Base-by-base conservation (phyloP, 2,113 vertebrate species). In the Procavia capensis region DNA sequence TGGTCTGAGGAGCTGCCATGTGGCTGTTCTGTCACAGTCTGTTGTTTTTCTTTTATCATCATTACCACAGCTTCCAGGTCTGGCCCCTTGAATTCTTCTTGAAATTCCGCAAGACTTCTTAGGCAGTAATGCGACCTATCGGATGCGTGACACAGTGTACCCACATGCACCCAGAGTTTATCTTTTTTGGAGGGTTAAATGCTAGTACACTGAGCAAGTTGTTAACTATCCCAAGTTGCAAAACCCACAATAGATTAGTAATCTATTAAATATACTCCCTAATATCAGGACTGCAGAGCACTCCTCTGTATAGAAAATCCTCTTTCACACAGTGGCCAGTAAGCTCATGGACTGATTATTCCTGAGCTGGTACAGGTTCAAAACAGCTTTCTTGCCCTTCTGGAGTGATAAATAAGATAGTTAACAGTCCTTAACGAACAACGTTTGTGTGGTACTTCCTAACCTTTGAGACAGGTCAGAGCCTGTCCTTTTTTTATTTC, bases 91-190 rank as follows among this genome's bases (percentile, higher is more conserved):
- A 76, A 81, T 96, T 88, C 54, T 93, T 83, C 93, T 89, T 50
- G 87, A n/a, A 85, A 95, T 92, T 92, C 94, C 54, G 43, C 29
- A 74, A 75, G 83, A 39, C 27, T 86, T 90, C 81, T 85, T 70
- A 25, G 61, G 81, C 64, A 92, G 87, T 68, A 43, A 27, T 75
- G 9, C 91, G 66, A 47, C 29, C 63, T 61, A 13, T 1, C 34
- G n/a, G 66, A 57, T 41, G 36, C 74, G 19, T 27, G 68, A 79
- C 85, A 22, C 74, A 57, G 4, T 19, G 45, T 9, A 5, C 39
- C 74, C 20, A 86, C 45, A 43, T 34, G 63, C 10, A 34, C 63
- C 81, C 17, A 64, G 31, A 72, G 14, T n/a, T 72, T 41, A 78
- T 63, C 39, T 24, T 43, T 90, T 82, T 78, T 45, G 1, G n/a